Conservation (phyloP, 2,113 vertebrate species). For the Laticauda colubrina region DNA sequence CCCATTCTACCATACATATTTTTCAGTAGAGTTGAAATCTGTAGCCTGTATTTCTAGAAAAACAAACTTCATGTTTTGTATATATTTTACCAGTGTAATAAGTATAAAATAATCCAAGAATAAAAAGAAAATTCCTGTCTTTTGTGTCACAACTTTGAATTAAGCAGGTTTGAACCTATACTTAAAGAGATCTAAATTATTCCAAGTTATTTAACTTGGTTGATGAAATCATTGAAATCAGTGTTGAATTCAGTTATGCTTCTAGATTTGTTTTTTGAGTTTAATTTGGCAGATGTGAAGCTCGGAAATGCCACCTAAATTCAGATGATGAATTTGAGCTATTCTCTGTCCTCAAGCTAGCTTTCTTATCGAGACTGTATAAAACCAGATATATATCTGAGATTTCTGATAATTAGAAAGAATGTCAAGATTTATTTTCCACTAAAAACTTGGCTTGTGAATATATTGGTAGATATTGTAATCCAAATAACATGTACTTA, state of each 20-base stretch:
- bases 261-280: background rate
- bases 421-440: background rate
- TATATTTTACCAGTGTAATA: slow-evolving; percentile 6
- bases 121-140: background rate
- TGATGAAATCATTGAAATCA: background rate
- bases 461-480: background rate
- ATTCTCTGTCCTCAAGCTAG: background rate
- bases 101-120: slow-evolving; percentile 18
- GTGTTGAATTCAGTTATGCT: background rate
- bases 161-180: background rate
- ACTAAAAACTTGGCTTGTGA: background rate
- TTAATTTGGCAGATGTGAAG: background rate
- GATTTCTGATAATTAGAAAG: background rate
- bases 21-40: background rate
- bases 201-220: background rate
- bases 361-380: background rate
- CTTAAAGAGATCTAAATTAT: background rate
- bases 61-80: background rate
- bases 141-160: background rate
- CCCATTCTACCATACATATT: background rate
- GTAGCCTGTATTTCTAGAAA: slow-evolving; percentile 5
- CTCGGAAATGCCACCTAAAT: background rate
- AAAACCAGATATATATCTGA: background rate
- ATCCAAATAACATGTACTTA: background rate
- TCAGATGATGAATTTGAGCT: background rate